These are phyloP conservation scores for Lasiurus cinereus DNA, from an alignment of 2,113 vertebrate species.

Conservation along the genomic window DNA sequence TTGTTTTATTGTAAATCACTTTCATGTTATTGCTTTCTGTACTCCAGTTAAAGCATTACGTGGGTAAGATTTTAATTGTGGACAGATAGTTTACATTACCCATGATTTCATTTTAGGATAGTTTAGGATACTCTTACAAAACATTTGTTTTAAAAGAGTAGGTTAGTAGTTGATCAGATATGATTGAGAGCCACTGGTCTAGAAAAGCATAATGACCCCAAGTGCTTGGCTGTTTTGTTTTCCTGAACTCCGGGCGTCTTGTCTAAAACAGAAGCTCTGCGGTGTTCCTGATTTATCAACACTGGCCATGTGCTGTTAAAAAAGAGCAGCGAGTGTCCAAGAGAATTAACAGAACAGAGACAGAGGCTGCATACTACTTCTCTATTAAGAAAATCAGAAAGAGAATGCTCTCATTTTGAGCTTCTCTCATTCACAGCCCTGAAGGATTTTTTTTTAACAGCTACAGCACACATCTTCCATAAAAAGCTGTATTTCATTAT, in stretches of 20 bases:
- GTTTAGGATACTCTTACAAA: background rate
- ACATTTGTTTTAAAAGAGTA: background rate
- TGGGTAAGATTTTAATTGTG: background rate
- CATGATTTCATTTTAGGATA: background rate
- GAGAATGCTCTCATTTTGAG: background rate
- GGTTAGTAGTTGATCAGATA: background rate
- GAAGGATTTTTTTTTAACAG: conserved; percentile 48
- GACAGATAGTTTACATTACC: background rate
- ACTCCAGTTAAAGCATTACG: background rate
- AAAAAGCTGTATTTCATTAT: conserved; percentile 68
- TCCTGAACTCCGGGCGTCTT: background rate
- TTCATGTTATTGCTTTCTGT: background rate
- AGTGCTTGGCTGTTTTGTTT: background rate
- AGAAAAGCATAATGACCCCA: background rate
- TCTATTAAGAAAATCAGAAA: conserved; percentile 5
- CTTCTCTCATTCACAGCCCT: conserved; percentile 25
- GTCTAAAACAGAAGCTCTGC: background rate
- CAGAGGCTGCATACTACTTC: background rate
- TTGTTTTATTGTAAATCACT: background rate
- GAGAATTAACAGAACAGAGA: background rate
- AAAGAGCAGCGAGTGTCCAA: background rate
- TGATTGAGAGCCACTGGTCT: background rate
- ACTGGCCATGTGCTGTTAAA: background rate
- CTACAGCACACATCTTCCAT: conserved; percentile 41
- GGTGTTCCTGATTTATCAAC: background rate